Evolutionary conservation across 1,140 invertebrate species (phyloP).

Genomic region (Drosophila chauvacae): DNA sequence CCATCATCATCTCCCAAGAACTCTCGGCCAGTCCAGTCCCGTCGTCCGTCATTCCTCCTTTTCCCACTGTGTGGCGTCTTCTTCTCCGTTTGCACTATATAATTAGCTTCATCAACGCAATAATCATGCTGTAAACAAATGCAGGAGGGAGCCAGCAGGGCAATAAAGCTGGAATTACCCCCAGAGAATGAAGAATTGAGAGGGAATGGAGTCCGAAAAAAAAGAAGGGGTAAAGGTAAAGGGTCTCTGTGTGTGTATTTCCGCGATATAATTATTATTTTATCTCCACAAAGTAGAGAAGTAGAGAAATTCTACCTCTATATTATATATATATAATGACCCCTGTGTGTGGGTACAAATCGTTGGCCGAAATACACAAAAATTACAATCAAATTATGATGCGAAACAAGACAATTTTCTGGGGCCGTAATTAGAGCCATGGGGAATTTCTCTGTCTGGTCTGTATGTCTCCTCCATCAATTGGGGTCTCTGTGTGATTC

Average conservation of each 20-base stretch:
- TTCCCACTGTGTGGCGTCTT: conserved; percentile 31
- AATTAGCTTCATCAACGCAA: conserved; percentile 83
- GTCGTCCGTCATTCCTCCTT: neutral
- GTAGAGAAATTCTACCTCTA: conserved; percentile 35
- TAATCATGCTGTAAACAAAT: conserved; percentile 78
- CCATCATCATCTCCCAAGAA: conserved; percentile 48
- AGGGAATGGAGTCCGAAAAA: neutral
- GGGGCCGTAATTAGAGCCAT: conserved; percentile 56
- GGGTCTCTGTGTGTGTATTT: conserved; percentile 5
- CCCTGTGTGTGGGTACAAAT: conserved; percentile 48
- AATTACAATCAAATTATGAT: conserved; percentile 51
- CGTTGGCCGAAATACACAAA: conserved; percentile 36
- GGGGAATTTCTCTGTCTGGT: conserved; percentile 31
- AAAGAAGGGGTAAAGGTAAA: neutral
- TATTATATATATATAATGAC: conserved; percentile 16
- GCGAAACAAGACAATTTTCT: conserved; percentile 50
- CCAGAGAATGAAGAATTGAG: conserved; percentile 21
- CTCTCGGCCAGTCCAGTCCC: neutral
- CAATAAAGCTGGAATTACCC: conserved; percentile 75
- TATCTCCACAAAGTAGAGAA: conserved; percentile 40
- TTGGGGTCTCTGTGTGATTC: conserved; percentile 15
- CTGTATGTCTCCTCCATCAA: conserved; percentile 17
- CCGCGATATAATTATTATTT: conserved; percentile 58
- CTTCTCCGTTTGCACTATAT: conserved; percentile 63
- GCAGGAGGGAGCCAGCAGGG: conserved; percentile 31